Evolutionary conservation across 2,797 vertebrate species (phyloP), one percentile per base, ranked within the genome.

Genomic region (Phoxinus dragarum): DNA sequence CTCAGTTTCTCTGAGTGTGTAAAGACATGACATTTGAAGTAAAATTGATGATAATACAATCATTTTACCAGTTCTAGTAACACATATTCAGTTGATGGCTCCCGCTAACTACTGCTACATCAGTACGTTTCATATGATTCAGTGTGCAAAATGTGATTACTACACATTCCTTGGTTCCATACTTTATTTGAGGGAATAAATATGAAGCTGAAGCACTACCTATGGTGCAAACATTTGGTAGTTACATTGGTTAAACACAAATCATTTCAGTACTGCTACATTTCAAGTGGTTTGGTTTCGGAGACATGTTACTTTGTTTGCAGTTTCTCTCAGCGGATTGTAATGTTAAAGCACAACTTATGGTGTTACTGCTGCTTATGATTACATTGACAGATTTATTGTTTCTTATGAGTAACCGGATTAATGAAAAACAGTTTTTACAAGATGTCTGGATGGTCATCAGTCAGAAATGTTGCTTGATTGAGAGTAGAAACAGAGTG

Each of bases 371-470:
- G 27, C 27, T 59, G 23, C 10, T 27, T 14, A 61, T 61, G n/a
- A 61, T n/a, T 59, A n/a, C n/a, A 59, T n/a, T 59, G 56, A n/a
- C 56, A 59, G 61, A 52, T 76, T 47, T 38, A 77, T 78, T 44
- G 34, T 56, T 31, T 47, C 12, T 84, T 84, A 69, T 9, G 38
- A 68, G 61, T 56, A 49, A 21, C 49, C 12, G n/a, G 42, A 54
- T 77, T 68, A 54, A 23, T 38, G n/a, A 31, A 54, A 31, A 68
- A 6, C 4, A 1, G 44, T 81, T 71, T 71, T 17, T 72, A 11
- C 27, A 68, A 42, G 5, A 44, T 40, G 5, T 47, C n/a, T 66
- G 42, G 21, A n/a, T 80, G 42, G 27, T 80, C 31, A 68, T 67
- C 61, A 78, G 12, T 61, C 44, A 42, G 42, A 68, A 31, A 31